These are phyloP conservation scores for Coluber constrictor DNA, from an alignment of 2,797 vertebrate species.

Conservation along the genomic window DNA sequence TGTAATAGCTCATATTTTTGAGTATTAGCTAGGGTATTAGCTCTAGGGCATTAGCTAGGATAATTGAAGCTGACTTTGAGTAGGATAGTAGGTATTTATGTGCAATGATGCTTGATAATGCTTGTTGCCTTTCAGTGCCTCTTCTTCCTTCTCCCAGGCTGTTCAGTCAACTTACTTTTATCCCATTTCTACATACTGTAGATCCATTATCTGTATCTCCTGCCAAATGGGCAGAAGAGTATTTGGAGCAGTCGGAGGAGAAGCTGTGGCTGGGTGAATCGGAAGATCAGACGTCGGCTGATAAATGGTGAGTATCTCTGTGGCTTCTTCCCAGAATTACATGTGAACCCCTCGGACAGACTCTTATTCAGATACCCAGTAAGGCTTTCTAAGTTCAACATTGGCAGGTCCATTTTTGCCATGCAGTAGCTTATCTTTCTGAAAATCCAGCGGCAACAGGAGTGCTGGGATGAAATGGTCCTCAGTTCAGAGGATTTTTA, in stretches of 20 bases:
- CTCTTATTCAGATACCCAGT: neutral
- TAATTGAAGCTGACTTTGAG: neutral
- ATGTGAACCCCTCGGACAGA: neutral
- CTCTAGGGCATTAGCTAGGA: neutral
- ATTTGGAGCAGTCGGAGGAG: conserved; percentile 96
- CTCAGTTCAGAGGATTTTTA: neutral
- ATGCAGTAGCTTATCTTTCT: neutral
- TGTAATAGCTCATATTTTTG: neutral
- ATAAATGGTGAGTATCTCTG: conserved; percentile 82
- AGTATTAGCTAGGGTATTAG: neutral
- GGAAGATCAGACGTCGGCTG: conserved; percentile 72
- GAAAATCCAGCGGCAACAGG: neutral
- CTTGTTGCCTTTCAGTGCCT: neutral
- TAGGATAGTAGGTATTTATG: neutral
- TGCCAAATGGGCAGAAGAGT: conserved; percentile 96
- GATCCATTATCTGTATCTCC: conserved; percentile 80
- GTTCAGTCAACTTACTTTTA: neutral
- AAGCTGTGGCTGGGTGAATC: conserved; percentile 95
- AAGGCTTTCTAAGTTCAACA: neutral
- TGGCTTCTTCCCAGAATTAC: neutral
- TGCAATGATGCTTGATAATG: neutral
- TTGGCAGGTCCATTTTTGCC: conserved; percentile 7
- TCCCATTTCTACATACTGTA: conserved; percentile 43
- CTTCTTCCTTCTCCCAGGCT: neutral
- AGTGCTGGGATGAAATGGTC: neutral